phyloP scores from a whole-genome alignment of 2,113 vertebrate species.

The Cyphomyrus plagiostoma region DNA sequence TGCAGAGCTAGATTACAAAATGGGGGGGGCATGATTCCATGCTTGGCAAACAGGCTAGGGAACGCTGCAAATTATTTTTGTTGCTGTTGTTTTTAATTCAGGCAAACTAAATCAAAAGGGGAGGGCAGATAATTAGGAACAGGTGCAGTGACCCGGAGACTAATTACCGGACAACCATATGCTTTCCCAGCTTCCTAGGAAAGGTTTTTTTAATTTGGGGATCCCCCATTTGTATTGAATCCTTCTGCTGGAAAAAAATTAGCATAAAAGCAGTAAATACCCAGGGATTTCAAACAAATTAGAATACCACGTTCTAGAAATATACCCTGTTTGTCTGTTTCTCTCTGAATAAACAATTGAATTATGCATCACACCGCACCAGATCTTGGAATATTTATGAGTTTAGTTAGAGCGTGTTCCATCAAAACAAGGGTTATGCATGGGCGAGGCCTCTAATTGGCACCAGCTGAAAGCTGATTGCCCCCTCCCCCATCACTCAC shows the following conservation, averaged over 20 bases:
- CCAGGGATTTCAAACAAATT: neutral
- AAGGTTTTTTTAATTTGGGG: neutral
- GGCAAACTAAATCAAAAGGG: constrained; percentile 8
- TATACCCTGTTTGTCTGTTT: neutral
- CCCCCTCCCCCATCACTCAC: neutral
- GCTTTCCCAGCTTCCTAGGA: neutral
- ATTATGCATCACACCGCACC: neutral
- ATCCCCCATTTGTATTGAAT: neutral
- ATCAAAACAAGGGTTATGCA: neutral
- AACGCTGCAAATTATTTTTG: neutral
- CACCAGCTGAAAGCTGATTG: neutral
- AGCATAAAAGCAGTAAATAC: neutral
- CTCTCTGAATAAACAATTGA: constrained; percentile 5
- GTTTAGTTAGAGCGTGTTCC: neutral
- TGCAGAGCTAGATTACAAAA: neutral
- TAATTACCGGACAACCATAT: neutral
- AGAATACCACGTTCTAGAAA: neutral
- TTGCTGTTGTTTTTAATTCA: constrained; percentile 1
- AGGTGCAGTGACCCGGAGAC: constrained; percentile 11
- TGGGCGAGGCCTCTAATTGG: neutral
- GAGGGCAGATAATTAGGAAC: neutral
- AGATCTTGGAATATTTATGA: neutral
- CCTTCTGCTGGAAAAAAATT: neutral
- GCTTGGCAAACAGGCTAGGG: neutral
- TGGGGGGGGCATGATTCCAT: neutral